Evolutionary conservation across 2,797 vertebrate species (phyloP).

Genomic region (Channallabes apus): DNA sequence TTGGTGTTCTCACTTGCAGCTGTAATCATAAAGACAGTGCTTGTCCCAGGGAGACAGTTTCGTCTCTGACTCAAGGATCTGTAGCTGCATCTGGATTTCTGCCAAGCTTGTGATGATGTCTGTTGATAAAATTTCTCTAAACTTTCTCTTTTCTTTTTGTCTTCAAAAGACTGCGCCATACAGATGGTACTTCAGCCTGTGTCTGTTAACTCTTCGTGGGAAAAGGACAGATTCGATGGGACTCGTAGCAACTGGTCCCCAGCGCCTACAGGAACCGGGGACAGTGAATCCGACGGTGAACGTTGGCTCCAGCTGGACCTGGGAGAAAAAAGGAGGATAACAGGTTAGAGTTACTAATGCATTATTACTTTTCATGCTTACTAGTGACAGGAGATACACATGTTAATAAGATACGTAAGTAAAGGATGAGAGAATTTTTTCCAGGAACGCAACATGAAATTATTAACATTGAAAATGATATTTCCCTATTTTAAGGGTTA

Average conservation of each 20-base stretch:
- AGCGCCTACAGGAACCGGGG: conserved; percentile 64
- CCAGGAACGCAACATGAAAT: not conserved
- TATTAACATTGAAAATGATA: not conserved
- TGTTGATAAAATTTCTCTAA: not conserved
- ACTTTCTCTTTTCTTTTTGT: not conserved
- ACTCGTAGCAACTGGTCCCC: conserved; percentile 67
- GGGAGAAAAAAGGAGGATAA: conserved; percentile 81
- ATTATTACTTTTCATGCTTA: not conserved
- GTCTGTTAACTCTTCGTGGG: conserved; percentile 74
- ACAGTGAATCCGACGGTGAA: conserved; percentile 59
- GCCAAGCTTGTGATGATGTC: not conserved
- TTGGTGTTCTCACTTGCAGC: not conserved
- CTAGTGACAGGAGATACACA: not conserved
- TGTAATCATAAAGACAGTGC: not conserved
- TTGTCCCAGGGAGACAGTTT: too few relatives aligned
- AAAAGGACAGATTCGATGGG: conserved; percentile 63
- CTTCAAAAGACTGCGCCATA: conserved; percentile 70
- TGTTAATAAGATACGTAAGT: too few relatives aligned
- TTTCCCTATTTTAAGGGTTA: not conserved
- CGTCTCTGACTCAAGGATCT: not conserved
- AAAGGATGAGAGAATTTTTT: not conserved
- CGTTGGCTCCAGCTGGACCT: conserved; percentile 82
- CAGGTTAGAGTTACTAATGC: conserved; percentile 66
- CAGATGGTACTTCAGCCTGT: conserved; percentile 68
- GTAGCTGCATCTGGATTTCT: not conserved